phyloP scores from a whole-genome alignment of 2,797 vertebrate genomes.

The Microcaecilia unicolor region DNA sequence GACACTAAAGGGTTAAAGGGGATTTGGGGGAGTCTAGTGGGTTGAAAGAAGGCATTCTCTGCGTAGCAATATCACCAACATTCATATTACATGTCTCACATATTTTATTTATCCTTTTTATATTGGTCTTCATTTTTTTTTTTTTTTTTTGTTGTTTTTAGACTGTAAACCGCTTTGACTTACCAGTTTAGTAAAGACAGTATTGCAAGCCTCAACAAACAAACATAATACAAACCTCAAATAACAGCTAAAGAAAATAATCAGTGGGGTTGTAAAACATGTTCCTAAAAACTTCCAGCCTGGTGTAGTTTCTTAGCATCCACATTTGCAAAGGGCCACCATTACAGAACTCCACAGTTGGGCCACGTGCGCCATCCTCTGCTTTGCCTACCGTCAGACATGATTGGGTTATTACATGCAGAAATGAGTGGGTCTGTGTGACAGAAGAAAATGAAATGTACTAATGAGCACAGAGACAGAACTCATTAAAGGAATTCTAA shows the following conservation, averaged over 20 bases:
- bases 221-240: constrained; percentile 48
- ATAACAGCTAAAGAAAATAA: constrained; percentile 69
- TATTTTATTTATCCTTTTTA: too few relatives aligned
- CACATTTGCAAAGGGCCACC: constrained; percentile 69
- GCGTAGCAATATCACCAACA: too few relatives aligned
- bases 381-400: constrained; percentile 83
- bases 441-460: constrained; percentile 37
- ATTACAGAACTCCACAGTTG: constrained; percentile 78
- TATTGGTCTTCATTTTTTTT: too few relatives aligned
- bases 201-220: too few relatives aligned
- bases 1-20: too few relatives aligned
- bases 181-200: too few relatives aligned
- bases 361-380: constrained; percentile 70
- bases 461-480: constrained; percentile 2
- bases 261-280: constrained; percentile 80
- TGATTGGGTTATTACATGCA: constrained; percentile 84
- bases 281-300: constrained; percentile 74
- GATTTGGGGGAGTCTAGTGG: too few relatives aligned
- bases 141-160: too few relatives aligned
- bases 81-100: too few relatives aligned
- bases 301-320: constrained; percentile 75
- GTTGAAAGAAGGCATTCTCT: too few relatives aligned
- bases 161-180: too few relatives aligned
- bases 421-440: constrained; percentile 76
- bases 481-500: too few relatives aligned